Evolutionary conservation across 2,888 invertebrate genomes (phyloP).

Genomic region (Hofmannophila pseudospretella): DNA sequence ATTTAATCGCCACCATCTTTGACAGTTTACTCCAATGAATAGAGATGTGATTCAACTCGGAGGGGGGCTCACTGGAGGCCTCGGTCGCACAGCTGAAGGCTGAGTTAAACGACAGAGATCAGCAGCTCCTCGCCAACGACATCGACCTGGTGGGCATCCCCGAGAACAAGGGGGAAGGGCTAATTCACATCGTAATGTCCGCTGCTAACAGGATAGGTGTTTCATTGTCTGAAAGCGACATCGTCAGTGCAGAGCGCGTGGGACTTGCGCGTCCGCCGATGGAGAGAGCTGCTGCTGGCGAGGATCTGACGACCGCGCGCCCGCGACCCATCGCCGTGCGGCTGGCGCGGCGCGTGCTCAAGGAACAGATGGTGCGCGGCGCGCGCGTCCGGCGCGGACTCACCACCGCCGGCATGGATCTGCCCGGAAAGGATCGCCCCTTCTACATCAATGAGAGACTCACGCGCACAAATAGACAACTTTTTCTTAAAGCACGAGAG

Average conservation of each 20-base stretch:
- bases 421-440: too few species aligned
- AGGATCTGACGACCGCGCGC: constrained; percentile 4
- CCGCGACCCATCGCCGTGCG: constrained; percentile 9
- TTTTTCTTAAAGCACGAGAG: too few species aligned
- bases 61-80: not conserved
- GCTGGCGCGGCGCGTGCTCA: constrained; percentile 7
- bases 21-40: too few species aligned
- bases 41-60: too few species aligned
- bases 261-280: not conserved
- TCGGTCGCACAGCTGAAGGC: not conserved
- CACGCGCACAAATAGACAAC: too few species aligned
- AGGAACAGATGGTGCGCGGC: too few species aligned
- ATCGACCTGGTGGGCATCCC: not conserved
- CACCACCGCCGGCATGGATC: too few species aligned
- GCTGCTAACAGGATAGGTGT: not conserved
- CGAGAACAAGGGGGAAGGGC: not conserved
- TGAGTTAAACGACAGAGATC: not conserved
- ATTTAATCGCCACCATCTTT: too few species aligned
- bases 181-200: not conserved
- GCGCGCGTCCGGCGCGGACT: too few species aligned
- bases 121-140: not conserved
- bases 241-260: not conserved
- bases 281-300: not conserved
- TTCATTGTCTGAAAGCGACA: not conserved
- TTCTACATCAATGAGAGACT: too few species aligned